Evolutionary conservation across 2,113 vertebrate genomes (phyloP).

Genomic region (Neotoma lepida): DNA sequence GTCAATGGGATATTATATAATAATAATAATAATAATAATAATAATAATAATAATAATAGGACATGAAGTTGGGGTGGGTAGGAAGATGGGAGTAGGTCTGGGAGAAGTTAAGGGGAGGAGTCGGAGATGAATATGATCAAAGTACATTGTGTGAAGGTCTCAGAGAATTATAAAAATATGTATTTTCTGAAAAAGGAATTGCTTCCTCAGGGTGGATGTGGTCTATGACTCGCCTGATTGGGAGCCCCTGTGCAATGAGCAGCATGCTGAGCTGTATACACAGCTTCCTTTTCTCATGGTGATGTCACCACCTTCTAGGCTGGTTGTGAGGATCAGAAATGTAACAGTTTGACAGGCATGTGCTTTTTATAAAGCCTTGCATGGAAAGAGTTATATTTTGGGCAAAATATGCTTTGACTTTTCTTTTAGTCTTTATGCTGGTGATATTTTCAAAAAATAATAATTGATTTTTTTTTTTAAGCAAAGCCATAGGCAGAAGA

Average conservation of each 20-base stretch:
- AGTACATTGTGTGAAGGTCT: not conserved
- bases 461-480: not conserved
- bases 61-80: not conserved
- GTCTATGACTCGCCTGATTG: not conserved
- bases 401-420: not conserved
- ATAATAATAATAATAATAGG: not conserved
- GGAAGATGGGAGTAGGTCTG: not conserved
- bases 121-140: not conserved
- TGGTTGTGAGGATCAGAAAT: slow-evolving; percentile 39
- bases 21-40: not conserved
- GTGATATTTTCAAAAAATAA: not conserved
- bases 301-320: not conserved
- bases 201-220: not conserved
- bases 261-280: not conserved
- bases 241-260: not conserved
- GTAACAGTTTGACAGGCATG: not conserved
- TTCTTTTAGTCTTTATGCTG: not conserved
- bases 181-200: not conserved
- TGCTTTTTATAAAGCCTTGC: slow-evolving; percentile 18
- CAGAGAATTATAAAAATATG: not conserved
- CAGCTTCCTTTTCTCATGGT: not conserved
- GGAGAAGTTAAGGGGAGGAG: not conserved
- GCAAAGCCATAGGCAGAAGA: slow-evolving; percentile 44
- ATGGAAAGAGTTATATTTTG: slow-evolving; percentile 56
- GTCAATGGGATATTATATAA: not conserved